Conservation (phyloP, 2,113 vertebrate genomes). For the Aegypius monachus region DNA sequence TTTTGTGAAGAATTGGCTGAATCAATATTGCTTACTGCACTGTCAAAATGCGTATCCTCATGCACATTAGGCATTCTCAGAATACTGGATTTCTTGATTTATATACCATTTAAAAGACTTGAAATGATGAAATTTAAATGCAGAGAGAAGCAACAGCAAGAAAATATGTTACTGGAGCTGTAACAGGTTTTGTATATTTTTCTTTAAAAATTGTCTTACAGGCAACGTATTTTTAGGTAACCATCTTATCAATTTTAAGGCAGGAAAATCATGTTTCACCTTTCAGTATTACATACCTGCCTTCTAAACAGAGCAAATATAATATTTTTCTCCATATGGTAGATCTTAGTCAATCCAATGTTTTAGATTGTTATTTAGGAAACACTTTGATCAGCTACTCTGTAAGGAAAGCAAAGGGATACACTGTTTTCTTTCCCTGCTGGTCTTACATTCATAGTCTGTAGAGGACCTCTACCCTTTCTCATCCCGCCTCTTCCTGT, state of each 20-base stretch:
- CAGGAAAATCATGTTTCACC: neutral
- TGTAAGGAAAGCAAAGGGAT: neutral
- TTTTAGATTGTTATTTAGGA: neutral
- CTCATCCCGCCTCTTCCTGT: neutral
- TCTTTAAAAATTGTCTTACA: neutral
- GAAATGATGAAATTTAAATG: conserved; percentile 2
- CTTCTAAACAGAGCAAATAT: neutral
- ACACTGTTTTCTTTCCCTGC: neutral
- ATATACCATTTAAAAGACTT: neutral
- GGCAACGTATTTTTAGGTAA: neutral
- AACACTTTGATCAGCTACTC: neutral
- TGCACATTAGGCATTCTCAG: neutral
- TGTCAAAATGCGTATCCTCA: neutral
- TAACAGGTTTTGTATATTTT: neutral
- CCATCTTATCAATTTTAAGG: neutral
- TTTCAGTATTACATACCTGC: neutral
- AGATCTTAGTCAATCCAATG: neutral
- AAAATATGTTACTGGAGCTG: neutral
- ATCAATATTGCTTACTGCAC: neutral
- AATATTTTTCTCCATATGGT: neutral
- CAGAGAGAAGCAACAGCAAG: neutral
- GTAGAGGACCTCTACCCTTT: neutral
- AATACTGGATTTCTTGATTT: neutral
- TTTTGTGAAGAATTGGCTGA: neutral
- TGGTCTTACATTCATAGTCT: neutral